phyloP scores from a whole-genome alignment of 2,113 vertebrate genomes.

The Petroica traversi region DNA sequence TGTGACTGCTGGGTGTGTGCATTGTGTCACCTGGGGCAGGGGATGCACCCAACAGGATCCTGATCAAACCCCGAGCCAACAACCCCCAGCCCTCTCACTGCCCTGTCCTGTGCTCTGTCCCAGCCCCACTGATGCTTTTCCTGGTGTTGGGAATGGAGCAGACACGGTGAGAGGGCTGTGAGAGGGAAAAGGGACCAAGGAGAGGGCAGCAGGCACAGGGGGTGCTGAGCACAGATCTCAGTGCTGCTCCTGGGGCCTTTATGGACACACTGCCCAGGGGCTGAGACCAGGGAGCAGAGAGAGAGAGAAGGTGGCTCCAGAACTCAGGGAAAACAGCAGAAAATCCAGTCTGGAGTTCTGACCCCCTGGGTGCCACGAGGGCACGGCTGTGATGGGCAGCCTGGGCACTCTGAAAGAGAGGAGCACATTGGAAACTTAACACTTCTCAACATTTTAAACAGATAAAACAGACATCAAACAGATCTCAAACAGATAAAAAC shows the following conservation, averaged over 20 bases:
- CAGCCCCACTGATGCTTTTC: no score
- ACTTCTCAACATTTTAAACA: not conserved
- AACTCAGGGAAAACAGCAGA: not conserved
- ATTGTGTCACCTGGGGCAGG: no score
- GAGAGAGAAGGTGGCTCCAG: not conserved
- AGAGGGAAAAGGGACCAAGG: no score
- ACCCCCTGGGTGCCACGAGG: not conserved
- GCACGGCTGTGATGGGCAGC: not conserved
- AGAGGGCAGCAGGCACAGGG: not conserved
- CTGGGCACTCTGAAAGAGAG: not conserved
- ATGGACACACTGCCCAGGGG: not conserved
- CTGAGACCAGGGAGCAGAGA: no score
- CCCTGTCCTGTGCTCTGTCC: no score
- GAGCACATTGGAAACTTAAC: not conserved
- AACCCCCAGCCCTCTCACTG: no score
- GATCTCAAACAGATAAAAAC: not conserved
- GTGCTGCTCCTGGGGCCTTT: accelerated
- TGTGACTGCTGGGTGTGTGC: no score
- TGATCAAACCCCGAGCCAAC: no score
- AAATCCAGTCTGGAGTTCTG: accelerated
- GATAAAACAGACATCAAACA: not conserved
- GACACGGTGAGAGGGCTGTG: no score
- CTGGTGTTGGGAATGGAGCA: no score
- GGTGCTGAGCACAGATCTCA: not conserved
- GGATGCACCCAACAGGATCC: no score